Evolutionary conservation across 1,140 invertebrate species (phyloP), one percentile per base, ranked within the genome.

Genomic region (Adoxophyes honmai): DNA sequence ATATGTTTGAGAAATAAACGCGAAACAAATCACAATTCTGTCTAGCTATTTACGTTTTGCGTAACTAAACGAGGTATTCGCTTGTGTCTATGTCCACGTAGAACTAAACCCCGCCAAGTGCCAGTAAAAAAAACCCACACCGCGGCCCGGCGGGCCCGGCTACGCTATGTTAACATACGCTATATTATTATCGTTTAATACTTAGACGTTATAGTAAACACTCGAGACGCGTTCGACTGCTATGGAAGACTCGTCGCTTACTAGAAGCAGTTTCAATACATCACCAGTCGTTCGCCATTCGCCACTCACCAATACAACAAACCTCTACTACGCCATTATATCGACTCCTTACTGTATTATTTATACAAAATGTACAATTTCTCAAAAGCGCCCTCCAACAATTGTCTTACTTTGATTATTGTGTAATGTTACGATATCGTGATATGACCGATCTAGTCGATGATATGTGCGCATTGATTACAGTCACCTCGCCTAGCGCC

Each of bases 181-280:
- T 86, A 88, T 56, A 33, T 86, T 86, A 88, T 88, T 86, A 88
- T 88, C 83, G 68, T 81, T 83, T 86, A 88, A 86, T 88, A 84
- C 85, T 88, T 88, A 86, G 70, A 73, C 63, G 73, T 83, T 75
- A 86, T 72, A 83, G 73, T 82, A 80, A 74, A 75, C 68, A 81
- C 68, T 75, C 74, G 66, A 70, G 66, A 61, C 68, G 78, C 81
- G 80, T 66, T 70, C 81, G 81, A 88, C 85, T 82, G 85, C 74
- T 88, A 82, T 88, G 85, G 85, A 88, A 88, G 85, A 88, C 85
- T 82, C 78, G 80, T 82, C 83, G 83, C 85, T 86, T 86, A 78
- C 82, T 68, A 83, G 78, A 86, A 88, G 83, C 82, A 85, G 74
- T 78, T 76, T 77, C 81, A 80, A 79, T 81, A 82, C 70, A 70